These are phyloP conservation scores for Rana temporaria DNA, from an alignment of 2,113 vertebrate genomes.

Conservation along the genomic window DNA sequence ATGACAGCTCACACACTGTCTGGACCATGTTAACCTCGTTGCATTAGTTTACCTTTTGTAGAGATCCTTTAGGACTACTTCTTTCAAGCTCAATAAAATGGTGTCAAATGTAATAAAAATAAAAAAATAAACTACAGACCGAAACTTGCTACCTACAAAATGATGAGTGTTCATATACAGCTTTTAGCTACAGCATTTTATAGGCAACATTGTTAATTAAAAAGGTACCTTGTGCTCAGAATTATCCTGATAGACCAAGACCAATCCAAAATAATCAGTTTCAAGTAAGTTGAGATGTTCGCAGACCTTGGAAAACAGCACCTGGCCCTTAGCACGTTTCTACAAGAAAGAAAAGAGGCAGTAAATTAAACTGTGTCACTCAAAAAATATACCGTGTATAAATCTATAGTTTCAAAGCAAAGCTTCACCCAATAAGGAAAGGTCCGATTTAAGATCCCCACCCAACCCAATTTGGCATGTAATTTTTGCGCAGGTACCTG, in stretches of 20 bases:
- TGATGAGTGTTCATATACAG: no score
- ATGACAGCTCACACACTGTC: not conserved
- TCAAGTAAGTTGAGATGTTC: constrained; percentile 87
- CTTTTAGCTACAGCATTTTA: no score
- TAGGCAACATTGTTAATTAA: no score
- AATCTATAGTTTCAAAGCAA: not conserved
- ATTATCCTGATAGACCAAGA: constrained; percentile 77
- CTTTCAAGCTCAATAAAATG: no score
- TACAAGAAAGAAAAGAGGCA: constrained; percentile 58
- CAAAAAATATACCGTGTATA: not conserved
- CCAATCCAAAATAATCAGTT: constrained; percentile 85
- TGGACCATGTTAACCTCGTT: not conserved
- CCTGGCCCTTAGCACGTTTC: constrained; percentile 84
- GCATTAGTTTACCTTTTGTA: not conserved
- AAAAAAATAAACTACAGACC: no score
- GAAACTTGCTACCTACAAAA: no score
- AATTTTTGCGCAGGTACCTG: no score
- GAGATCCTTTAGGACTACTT: not conserved
- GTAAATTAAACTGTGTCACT: not conserved
- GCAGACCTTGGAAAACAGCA: constrained; percentile 81
- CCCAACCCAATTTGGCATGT: no score
- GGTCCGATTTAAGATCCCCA: no score
- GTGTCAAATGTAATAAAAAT: no score
- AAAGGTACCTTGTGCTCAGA: constrained; percentile 80
- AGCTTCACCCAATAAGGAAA: no score